Evolutionary conservation across 37 sponge, comb jelly and placozoan species (phyloP).

Genomic region (Diacarnus erythraeanus): DNA sequence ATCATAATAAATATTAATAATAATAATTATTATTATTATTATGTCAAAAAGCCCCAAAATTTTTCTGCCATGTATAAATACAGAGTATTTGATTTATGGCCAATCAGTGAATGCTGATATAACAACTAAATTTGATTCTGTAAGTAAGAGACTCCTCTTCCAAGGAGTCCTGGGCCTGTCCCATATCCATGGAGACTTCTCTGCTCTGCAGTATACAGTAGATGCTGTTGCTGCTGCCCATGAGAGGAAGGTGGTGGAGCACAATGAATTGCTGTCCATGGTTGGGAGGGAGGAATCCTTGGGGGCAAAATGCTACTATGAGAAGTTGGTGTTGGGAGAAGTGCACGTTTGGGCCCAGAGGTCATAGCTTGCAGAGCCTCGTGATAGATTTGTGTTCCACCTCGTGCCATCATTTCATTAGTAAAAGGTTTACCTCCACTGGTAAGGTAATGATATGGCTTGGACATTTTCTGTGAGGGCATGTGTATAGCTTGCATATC

Average conservation of each 20-base stretch:
- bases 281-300: neutral
- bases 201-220: neutral
- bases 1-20: too few species aligned
- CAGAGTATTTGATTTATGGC: neutral
- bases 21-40: too few species aligned
- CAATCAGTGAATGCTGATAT: neutral
- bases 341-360: neutral
- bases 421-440: neutral
- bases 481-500: neutral
- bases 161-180: neutral
- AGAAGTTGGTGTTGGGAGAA: constrained; percentile 19
- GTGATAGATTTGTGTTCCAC: neutral
- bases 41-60: neutral
- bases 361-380: neutral
- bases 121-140: neutral
- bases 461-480: neutral
- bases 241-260: neutral
- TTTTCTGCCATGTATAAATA: too few species aligned
- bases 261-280: too few species aligned
- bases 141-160: neutral
- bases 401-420: too few species aligned
- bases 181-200: neutral
- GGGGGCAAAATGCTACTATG: neutral
- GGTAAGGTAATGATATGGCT: neutral
- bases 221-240: neutral